These are phyloP conservation scores for Lochmaea capreae DNA, from an alignment of 2,888 invertebrate genomes.

Conservation along the genomic window DNA sequence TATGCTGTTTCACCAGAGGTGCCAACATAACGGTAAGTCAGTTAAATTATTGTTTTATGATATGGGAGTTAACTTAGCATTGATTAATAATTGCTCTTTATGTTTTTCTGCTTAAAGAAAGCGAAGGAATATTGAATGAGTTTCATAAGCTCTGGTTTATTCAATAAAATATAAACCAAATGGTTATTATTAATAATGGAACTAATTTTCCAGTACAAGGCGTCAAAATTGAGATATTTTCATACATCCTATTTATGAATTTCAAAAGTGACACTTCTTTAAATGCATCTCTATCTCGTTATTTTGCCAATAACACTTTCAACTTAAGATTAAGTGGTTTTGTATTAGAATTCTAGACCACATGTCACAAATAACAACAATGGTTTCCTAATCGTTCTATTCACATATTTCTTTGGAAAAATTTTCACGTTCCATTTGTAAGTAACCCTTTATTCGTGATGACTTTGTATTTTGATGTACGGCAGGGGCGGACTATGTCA, in stretches of 20 bases:
- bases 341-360: conserved; percentile 33
- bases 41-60: background rate
- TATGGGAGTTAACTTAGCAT: background rate
- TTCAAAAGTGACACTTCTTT: conserved; percentile 30
- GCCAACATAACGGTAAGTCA: background rate
- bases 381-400: conserved; percentile 50
- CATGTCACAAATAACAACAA: conserved; percentile 50
- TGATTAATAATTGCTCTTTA: background rate
- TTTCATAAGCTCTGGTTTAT: background rate
- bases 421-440: conserved; percentile 34
- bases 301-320: conserved; percentile 34
- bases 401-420: conserved; percentile 37
- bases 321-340: conserved; percentile 31
- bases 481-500: background rate
- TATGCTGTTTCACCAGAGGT: background rate
- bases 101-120: background rate
- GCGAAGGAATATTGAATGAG: too few relatives aligned
- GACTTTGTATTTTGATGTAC: conserved; percentile 40
- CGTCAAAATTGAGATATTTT: conserved; percentile 20
- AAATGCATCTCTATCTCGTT: conserved; percentile 29
- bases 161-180: background rate
- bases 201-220: conserved; percentile 23
- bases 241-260: conserved; percentile 7
- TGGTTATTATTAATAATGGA: background rate
- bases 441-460: conserved; percentile 44